Evolutionary conservation across 2,113 vertebrate genomes (phyloP).

Genomic region (Thryonomys swinderianus): DNA sequence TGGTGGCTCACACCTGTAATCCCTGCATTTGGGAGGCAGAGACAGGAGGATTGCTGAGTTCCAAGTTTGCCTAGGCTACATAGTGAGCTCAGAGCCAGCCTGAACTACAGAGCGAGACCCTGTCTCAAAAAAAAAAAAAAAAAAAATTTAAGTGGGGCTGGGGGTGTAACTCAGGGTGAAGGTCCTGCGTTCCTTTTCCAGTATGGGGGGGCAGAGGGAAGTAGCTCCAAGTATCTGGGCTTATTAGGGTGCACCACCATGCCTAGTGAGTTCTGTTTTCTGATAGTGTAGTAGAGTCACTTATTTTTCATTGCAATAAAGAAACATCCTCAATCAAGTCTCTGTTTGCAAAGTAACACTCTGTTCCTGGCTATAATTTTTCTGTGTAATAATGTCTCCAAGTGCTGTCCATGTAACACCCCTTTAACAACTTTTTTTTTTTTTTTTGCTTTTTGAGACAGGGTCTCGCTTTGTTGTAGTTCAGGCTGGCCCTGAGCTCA

Average conservation of each 20-base stretch:
- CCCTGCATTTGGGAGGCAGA: too few relatives aligned
- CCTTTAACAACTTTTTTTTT: slow-evolving; percentile 43
- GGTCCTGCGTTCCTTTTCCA: background rate
- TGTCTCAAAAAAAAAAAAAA: background rate
- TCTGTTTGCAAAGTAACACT: slow-evolving; percentile 9
- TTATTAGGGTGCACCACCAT: background rate
- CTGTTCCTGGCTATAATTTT: background rate
- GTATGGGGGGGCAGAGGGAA: background rate
- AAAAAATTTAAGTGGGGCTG: too few relatives aligned
- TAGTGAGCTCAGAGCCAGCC: too few relatives aligned
- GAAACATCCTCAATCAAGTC: slow-evolving; percentile 76
- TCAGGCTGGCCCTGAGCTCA: too few relatives aligned
- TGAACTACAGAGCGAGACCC: background rate
- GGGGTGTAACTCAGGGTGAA: background rate
- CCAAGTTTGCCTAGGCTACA: too few relatives aligned
- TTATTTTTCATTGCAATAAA: slow-evolving; percentile 66
- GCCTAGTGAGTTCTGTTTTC: slow-evolving; percentile 70
- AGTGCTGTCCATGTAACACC: background rate
- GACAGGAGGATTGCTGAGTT: background rate
- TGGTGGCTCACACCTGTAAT: too few relatives aligned
- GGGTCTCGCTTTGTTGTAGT: too few relatives aligned
- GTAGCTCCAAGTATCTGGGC: background rate
- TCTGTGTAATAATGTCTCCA: slow-evolving; percentile 10
- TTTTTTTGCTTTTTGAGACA: too few relatives aligned
- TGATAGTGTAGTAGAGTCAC: slow-evolving; percentile 73